Evolutionary conservation across 2,797 vertebrate species (phyloP), one percentile per base, ranked within the genome.

Genomic region (Phoebastria nigripes): DNA sequence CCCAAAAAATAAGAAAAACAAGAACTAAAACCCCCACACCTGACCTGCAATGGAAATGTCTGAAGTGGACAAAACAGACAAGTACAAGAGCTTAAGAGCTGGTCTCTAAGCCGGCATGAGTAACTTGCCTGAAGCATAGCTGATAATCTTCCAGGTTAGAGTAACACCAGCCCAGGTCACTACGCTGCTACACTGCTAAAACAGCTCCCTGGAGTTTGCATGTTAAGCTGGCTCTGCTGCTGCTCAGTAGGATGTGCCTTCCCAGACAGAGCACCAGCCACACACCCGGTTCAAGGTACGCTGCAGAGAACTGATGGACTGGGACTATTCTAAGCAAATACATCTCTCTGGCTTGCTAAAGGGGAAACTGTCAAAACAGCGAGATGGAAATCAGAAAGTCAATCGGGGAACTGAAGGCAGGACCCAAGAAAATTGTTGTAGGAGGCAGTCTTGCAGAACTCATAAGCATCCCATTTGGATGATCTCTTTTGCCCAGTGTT

Each of bases 91-190:
- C 55, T 87, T 73, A 66, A 74, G 71, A 95, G 41, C 55, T 67
- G 69, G 31, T 42, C 71, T 58, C 59, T 37, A 78, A 54, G 29
- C 16, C 0, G 1, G 31, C 19, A 8, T 4, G 28, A 89, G 29
- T 19, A 86, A 81, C 83, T 35, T 2, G 9, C 54, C 78, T 37
- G 69, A 49, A 63, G 44, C 42, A 51, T 1, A 73, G 52, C 44
- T 35, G 58, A 54, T 89, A 55, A 87, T 56, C 90, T 71, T 47
- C 67, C 61, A 90, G 86, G 90, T 82, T 25, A 71, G 76, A 42
- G 39, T 29, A 73, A 90, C 82, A 65, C 35, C 47, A 77, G 62
- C 14, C 18, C 28, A 62, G 67, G 78, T 71, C 72, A 55, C 37
- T 15, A 13, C 1, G 10, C 37, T n/a, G 35, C 47, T 46, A 11